These are phyloP conservation scores for Bombus fervidus DNA, from an alignment of 1,140 invertebrate species.

Conservation along the genomic window DNA sequence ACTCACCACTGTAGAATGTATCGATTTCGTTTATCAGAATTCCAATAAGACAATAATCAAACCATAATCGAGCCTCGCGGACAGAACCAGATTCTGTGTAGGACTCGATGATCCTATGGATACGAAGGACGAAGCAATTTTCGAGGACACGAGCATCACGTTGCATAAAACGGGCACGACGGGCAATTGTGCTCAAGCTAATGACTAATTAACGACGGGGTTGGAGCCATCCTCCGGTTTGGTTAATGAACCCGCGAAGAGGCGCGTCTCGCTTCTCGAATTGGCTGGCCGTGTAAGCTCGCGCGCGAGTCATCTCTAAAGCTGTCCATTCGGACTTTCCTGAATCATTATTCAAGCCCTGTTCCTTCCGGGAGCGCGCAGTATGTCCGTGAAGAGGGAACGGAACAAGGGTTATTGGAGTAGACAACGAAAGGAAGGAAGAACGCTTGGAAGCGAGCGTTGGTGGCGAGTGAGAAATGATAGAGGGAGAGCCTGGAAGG, in stretches of 20 bases:
- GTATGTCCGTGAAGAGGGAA: slow-evolving; percentile 21
- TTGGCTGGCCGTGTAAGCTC: slow-evolving; percentile 38
- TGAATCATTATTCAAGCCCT: slow-evolving; percentile 65
- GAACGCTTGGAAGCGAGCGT: not conserved
- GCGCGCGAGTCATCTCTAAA: slow-evolving; percentile 50
- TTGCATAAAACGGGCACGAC: slow-evolving; percentile 21
- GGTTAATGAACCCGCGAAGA: slow-evolving; percentile 56
- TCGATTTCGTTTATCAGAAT: not conserved
- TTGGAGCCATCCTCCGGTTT: not conserved
- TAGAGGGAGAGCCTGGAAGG: not conserved
- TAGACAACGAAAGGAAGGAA: slow-evolving; percentile 22
- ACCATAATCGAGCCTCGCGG: not conserved
- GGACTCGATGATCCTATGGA: not conserved
- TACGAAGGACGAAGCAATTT: slow-evolving; percentile 8
- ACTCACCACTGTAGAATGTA: not conserved
- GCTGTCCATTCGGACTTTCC: slow-evolving; percentile 52
- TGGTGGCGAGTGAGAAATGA: slow-evolving; percentile 29
- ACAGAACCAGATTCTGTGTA: too few species aligned
- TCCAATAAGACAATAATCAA: slow-evolving; percentile 6
- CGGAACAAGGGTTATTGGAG: slow-evolving; percentile 32
- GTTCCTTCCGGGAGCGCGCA: slow-evolving; percentile 7
- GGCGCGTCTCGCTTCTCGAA: slow-evolving; percentile 51
- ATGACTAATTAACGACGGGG: slow-evolving; percentile 62
- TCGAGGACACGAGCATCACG: not conserved
- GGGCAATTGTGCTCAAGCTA: slow-evolving; percentile 20